Evolutionary conservation across 2,888 invertebrate genomes (phyloP), one percentile per base, ranked within the genome.

Genomic region (Andrena chrysosceles): DNA sequence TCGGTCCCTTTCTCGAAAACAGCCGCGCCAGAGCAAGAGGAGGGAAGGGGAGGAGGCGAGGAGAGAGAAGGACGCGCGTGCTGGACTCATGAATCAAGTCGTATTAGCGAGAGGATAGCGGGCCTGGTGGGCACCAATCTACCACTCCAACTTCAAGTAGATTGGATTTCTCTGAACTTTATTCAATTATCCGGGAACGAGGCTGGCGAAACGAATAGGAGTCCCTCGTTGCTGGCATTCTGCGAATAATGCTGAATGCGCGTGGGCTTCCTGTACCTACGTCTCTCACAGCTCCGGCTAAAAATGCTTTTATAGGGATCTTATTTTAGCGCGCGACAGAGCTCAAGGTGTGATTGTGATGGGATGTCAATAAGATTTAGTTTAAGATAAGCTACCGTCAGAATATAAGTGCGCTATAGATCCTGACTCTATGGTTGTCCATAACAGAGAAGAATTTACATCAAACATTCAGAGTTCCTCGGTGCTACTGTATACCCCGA

Each of bases 61-160:
- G 52, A 68, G 56, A 69, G 77, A 84, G 79, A 81, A 82, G 64
- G 87, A 89, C 85, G 88, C 91, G 90, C 91, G 90, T 90, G 91
- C 91, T 89, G 63, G 88, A 90, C 93, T 92, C 94, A 93, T 94
- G 94, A 94, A 94, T 94, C 94, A 94, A 94, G 93, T 93, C 92
- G 92, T 90, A 94, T 94, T 94, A 94, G 91, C 75, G 90, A 85
- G 80, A 76, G 85, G 70, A 64, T 78, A 87, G 83, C 80, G 81
- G 90, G 88, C 87, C 85, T 88, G 88, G 85, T 89, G 89, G 89
- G 89, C 90, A 91, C 91, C 92, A 91, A 93, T 93, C 92, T 91
- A 91, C 92, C 90, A 87, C 89, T 90, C 88, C 88, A 90, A 91
- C 91, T 90, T 91, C 85, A 89, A 93, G 92, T 93, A 93, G 93